Percentiles rank a stretch among this genome's conserved stretches.
phyloP scores from a whole-genome alignment of 2,797 vertebrate genomes.

The Galago senegalensis region DNA sequence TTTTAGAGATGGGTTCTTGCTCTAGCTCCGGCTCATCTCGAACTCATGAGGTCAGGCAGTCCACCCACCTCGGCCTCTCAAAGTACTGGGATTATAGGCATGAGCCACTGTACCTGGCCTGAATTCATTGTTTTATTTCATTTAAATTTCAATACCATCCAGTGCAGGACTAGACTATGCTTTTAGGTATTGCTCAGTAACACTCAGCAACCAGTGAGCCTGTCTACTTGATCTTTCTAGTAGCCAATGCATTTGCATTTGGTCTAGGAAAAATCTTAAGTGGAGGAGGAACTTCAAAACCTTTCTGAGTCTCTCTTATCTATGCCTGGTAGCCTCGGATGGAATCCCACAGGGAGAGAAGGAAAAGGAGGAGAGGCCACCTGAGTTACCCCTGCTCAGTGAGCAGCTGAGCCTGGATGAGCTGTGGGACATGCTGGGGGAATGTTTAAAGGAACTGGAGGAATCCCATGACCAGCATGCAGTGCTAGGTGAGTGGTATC shows the following conservation, averaged over 20 bases:
- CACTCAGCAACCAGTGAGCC: background rate
- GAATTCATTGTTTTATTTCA: background rate
- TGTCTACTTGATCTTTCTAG: background rate
- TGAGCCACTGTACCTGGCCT: too few relatives aligned
- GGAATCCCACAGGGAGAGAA: conserved; percentile 85
- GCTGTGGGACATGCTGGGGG: conserved; percentile 98
- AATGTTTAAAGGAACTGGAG: conserved; percentile 97
- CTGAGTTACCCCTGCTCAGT: conserved; percentile 96
- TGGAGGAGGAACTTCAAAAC: background rate
- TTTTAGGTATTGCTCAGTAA: conserved; percentile 89
- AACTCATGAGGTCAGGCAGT: too few relatives aligned
- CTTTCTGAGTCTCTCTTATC: conserved; percentile 34
- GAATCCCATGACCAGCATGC: conserved; percentile 98
- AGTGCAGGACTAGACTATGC: background rate
- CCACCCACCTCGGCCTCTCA: too few relatives aligned
- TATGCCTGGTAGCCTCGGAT: conserved; percentile 82
- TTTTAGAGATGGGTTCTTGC: too few relatives aligned
- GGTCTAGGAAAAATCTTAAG: background rate
- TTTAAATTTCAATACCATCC: conserved; percentile 35
- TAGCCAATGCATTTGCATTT: background rate
- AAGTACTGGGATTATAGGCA: too few relatives aligned
- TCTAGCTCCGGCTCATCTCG: too few relatives aligned
- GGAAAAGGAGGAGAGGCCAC: conserved; percentile 94
- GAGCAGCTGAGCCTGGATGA: conserved; percentile 97
- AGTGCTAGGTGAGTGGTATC: conserved; percentile 92